Conservation (phyloP, 2,113 vertebrate species). For the Pangasianodon hypophthalmus region DNA sequence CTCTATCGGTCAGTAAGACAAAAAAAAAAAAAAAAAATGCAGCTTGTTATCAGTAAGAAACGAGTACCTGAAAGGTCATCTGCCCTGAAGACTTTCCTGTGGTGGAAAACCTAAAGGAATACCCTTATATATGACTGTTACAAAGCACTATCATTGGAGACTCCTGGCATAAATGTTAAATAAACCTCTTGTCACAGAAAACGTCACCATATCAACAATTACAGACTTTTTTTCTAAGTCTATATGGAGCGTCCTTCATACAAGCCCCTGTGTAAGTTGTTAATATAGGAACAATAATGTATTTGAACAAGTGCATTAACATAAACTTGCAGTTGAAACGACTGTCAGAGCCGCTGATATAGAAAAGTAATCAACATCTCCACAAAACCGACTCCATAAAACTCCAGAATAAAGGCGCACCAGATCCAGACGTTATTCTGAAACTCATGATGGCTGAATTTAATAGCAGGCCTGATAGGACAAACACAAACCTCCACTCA, state of each 20-base stretch:
- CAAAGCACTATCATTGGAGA: not conserved
- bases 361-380: not conserved
- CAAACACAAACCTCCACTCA: not conserved
- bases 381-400: not conserved
- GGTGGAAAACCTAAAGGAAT: not conserved
- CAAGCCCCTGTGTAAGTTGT: not conserved
- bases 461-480: not conserved
- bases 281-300: not conserved
- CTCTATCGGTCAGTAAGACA: too few relatives aligned
- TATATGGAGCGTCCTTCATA: not conserved
- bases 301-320: not conserved
- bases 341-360: not conserved
- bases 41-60: not conserved
- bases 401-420: not conserved
- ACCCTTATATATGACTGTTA: not conserved
- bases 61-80: too few relatives aligned
- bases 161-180: not conserved
- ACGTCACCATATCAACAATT: not conserved
- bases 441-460: not conserved
- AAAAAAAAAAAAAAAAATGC: not conserved
- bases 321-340: not conserved
- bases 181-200: not conserved
- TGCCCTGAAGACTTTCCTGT: too few relatives aligned
- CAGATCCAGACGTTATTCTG: not conserved
- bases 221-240: not conserved